Percentiles rank a stretch among this genome's conserved stretches.
Evolutionary conservation across 2,113 vertebrate genomes (phyloP).

Genomic region (Peromyscus californicus): DNA sequence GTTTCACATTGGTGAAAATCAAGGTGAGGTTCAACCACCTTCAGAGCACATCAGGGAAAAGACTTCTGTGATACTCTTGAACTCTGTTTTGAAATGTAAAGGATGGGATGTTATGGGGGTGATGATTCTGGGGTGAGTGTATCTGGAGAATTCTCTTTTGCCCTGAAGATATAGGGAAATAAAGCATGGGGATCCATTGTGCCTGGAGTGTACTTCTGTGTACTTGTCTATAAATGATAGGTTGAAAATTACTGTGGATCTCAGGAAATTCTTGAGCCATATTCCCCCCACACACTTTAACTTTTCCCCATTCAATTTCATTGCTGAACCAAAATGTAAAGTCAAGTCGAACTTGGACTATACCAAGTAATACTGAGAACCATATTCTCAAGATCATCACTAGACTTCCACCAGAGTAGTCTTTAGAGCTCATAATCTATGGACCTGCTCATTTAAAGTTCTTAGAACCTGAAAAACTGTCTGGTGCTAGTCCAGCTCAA

Average conservation of each 20-base stretch:
- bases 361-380: background rate
- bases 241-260: background rate
- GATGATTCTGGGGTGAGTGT: background rate
- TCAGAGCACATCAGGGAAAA: background rate
- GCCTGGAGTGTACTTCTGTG: background rate
- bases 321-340: conserved; percentile 23
- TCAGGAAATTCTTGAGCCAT: background rate
- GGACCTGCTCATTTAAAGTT: background rate
- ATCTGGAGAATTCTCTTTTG: background rate
- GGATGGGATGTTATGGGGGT: background rate
- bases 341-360: background rate
- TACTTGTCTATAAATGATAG: background rate
- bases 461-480: conserved; percentile 25
- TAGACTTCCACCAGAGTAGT: background rate
- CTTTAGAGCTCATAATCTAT: background rate
- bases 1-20: background rate
- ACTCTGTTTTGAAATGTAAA: background rate
- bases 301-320: background rate
- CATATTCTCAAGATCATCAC: background rate
- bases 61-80: background rate
- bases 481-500: background rate
- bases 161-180: background rate
- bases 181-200: background rate
- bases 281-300: background rate
- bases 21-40: background rate